These are phyloP conservation scores for Tautogolabrus adspersus DNA, from an alignment of 2,113 vertebrate genomes.

Conservation along the genomic window DNA sequence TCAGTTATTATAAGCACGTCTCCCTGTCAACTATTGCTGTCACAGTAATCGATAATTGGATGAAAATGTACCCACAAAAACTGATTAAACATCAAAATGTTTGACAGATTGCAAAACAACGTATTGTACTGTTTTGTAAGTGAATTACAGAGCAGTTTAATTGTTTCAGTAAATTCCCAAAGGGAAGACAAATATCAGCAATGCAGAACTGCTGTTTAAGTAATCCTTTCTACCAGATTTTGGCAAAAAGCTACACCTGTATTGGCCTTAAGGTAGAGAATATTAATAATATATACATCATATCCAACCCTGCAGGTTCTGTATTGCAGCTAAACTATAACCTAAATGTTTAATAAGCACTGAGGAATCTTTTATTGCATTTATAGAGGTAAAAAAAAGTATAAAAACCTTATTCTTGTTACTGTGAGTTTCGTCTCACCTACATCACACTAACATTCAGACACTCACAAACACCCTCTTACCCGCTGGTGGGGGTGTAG, in stretches of 20 bases:
- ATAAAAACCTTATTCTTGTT: background rate
- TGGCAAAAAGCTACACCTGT: conserved; percentile 26
- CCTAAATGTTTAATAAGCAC: background rate
- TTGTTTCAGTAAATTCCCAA: conserved; percentile 30
- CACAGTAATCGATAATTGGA: no score
- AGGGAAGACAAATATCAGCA: conserved; percentile 35
- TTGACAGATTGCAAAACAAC: conserved; percentile 3
- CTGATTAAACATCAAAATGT: background rate
- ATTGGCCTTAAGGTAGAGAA: conserved; percentile 8
- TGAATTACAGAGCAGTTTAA: conserved; percentile 12
- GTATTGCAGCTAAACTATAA: background rate
- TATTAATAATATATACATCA: conserved; percentile 30
- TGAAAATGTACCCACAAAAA: background rate
- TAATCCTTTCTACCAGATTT: conserved; percentile 27
- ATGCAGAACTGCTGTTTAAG: conserved; percentile 47
- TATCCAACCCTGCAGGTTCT: conserved; percentile 12
- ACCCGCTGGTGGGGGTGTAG: conserved; percentile 75
- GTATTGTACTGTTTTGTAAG: background rate
- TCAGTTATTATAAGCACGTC: no score
- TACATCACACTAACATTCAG: background rate
- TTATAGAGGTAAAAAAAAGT: background rate
- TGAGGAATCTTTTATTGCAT: background rate
- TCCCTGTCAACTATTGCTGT: no score
- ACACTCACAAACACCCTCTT: conserved; percentile 36
- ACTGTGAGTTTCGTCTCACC: background rate